Evolutionary conservation across 2,888 invertebrate species (phyloP), one percentile per base, ranked within the genome.

Genomic region (Monoplex corrugatus): DNA sequence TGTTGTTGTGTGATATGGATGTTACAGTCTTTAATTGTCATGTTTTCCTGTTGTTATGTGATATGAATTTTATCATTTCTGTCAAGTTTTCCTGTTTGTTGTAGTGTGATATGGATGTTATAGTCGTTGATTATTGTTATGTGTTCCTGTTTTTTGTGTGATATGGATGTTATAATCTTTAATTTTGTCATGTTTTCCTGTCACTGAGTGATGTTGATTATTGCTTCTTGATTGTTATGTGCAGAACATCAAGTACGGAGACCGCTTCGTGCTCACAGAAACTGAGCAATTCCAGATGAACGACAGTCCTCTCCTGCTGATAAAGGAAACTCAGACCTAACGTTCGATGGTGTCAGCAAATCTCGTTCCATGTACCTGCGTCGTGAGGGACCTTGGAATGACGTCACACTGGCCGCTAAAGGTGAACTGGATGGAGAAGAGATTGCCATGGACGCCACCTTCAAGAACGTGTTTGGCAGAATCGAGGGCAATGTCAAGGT

Each of bases 401-500:
- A 86, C 86, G 86, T 86, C 86, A 86, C 68, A 2, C 35, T 86
- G 86, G 63, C 40, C 13, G 68, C n/a, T 13, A 86, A 86, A 38
- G 86, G 86, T n/a, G 68, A 68, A 19, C 35, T 68, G 43, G 38
- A 86, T 43, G 68, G 86, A 2, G n/a, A 86, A 68, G 43, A 40
- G n/a, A n/a, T 43, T 23, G 32, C 68, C 2, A n/a, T 72, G 63
- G 86, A 86, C 43, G 68, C n/a, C 43, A 32, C 57, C 43, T 86
- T 86, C 68, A 86, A 86, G 86, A 86, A 86, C 68, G 68, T 68
- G 16, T 68, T 38, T 80, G 43, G 63, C 75, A 50, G 40, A 35
- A 63, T 38, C 28, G 89, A 91, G 83, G 91, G 89, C 83, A 88
- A 63, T 0, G 63, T 92, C 28, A 90, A 84, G 38, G 43, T 93